These are phyloP conservation scores for Cynoglossus semilaevis DNA, from an alignment of 2,113 vertebrate species.

Conservation along the genomic window DNA sequence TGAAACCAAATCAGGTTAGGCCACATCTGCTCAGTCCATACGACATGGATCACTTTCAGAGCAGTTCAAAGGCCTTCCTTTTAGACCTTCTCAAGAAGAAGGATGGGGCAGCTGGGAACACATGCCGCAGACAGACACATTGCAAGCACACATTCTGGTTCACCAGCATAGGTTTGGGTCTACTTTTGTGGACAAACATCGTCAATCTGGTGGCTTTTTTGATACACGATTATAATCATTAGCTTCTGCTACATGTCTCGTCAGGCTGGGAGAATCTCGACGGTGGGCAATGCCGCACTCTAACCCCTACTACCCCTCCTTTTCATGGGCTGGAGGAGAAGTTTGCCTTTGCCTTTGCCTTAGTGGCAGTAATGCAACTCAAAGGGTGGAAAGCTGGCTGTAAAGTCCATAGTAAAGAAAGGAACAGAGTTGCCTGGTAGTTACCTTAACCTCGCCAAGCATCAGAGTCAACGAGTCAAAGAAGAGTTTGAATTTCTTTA, in stretches of 20 bases:
- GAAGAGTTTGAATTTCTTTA: too few species aligned
- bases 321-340: constrained; percentile 38
- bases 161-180: constrained; percentile 53
- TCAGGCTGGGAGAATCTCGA: constrained; percentile 19
- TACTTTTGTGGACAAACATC: constrained; percentile 53
- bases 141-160: constrained; percentile 56
- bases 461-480: too few species aligned
- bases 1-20: constrained; percentile 79
- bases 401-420: too few species aligned
- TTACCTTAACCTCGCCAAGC: too few species aligned
- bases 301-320: constrained; percentile 43
- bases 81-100: constrained; percentile 65
- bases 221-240: constrained; percentile 51
- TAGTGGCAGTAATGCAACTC: too few species aligned
- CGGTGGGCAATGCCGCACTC: constrained; percentile 47
- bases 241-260: constrained; percentile 43
- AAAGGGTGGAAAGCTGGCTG: too few species aligned
- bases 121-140: constrained; percentile 47
- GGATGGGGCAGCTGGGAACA: constrained; percentile 70
- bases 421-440: too few species aligned
- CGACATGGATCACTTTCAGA: constrained; percentile 74
- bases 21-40: constrained; percentile 77
- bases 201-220: constrained; percentile 39
- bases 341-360: constrained; percentile 7
- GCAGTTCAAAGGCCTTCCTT: constrained; percentile 75